Evolutionary conservation across 2,888 invertebrate species (phyloP).

Genomic region (Notocelia uddmanniana): DNA sequence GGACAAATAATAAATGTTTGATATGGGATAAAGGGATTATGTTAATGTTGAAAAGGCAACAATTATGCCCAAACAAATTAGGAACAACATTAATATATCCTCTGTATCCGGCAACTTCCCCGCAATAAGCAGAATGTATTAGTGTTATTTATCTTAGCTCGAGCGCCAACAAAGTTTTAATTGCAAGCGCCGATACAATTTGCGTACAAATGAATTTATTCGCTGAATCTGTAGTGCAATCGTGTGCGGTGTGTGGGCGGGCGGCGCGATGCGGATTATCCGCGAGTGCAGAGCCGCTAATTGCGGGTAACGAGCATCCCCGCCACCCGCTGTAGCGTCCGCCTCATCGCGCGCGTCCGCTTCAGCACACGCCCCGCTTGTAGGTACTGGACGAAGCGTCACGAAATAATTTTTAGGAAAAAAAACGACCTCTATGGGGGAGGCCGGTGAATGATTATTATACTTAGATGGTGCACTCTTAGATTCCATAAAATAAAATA

Average conservation of each 20-base stretch:
- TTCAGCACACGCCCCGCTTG: constrained; percentile 44
- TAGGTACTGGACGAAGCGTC: constrained; percentile 36
- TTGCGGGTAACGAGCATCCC: constrained; percentile 77
- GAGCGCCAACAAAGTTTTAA: constrained; percentile 85
- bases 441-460: too few species aligned
- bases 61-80: constrained; percentile 83
- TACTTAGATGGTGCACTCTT: too few species aligned
- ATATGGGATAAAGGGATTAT: constrained; percentile 70
- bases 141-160: constrained; percentile 85
- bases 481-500: too few species aligned
- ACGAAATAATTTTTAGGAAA: too few species aligned
- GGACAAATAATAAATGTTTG: constrained; percentile 55
- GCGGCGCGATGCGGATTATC: constrained; percentile 71
- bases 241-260: constrained; percentile 62
- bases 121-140: constrained; percentile 85
- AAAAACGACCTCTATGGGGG: too few species aligned
- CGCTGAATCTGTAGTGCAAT: constrained; percentile 83
- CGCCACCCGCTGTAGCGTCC: constrained; percentile 50
- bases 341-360: constrained; percentile 50
- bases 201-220: constrained; percentile 86
- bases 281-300: constrained; percentile 81
- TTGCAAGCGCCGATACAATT: constrained; percentile 86
- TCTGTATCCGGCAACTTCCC: constrained; percentile 80
- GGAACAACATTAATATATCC: constrained; percentile 84
- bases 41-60: constrained; percentile 73